Evolutionary conservation across 2,113 vertebrate genomes (phyloP), one percentile per base, ranked within the genome.

Genomic region (Tichodroma muraria): DNA sequence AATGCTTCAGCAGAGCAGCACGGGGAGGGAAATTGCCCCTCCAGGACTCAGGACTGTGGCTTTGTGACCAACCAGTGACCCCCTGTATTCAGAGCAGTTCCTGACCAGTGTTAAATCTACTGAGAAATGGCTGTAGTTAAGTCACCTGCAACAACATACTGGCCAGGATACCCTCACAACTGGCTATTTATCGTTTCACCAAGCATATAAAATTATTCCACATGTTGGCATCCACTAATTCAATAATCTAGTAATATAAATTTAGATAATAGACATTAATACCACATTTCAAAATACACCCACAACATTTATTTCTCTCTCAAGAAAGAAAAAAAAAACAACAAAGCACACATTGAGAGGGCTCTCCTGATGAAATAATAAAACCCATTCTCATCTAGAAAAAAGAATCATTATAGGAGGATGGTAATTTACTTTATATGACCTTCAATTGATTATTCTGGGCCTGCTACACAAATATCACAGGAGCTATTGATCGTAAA

Each of bases 391-490:
- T 98, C 98, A 98, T 98, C 95, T 94, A 96, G 96, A 98, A 98
- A 98, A 98, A 98, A 98, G 97, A 98, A 98, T 98, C 98, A 98
- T 98, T 98, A 98, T 97, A 97, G 96, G 96, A 98, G 97, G 97
- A 98, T 97, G 98, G 98, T 98, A 99, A 99, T 98, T 98, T 99
- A 98, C 98, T 98, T 98, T 98, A 98, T 98, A 97, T 98, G 98
- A 98, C 98, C 98, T 98, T 96, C 97, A 98, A 98, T 99, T 98
- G 98, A 98, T 98, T 98, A 98, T 98, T 97, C 98, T 96, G 97
- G 95, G 98, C 97, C 98, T 98, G 98, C 97, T 98, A 98, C 98
- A 98, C 98, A 98, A 98, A 98, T 98, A 98, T 98, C 98, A 98
- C 98, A 98, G 96, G 97, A 98, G 98, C 97, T 98, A 98, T 99